These are phyloP conservation scores for Malurus splendens DNA, from an alignment of 2,797 vertebrate genomes.

Conservation along the genomic window DNA sequence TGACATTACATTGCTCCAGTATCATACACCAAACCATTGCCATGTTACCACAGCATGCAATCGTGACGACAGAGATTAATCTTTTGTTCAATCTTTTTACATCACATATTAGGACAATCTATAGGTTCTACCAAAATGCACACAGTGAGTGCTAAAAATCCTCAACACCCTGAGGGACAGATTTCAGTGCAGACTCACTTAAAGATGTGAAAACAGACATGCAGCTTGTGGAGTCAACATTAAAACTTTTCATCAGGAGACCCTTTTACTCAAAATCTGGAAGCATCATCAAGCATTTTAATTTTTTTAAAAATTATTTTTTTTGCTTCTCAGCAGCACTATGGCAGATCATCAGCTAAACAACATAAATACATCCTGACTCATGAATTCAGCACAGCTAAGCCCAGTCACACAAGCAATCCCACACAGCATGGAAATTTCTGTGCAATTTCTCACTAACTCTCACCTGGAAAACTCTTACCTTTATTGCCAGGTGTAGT, in stretches of 20 bases:
- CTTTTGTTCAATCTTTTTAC: not conserved
- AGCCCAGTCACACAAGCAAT: not conserved
- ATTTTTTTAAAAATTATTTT: not conserved
- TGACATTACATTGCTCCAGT: not conserved
- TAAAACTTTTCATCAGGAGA: not conserved
- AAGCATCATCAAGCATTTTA: not conserved
- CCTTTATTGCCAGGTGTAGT: not conserved
- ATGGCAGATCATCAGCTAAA: not conserved
- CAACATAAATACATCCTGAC: not conserved
- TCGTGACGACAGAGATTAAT: not conserved
- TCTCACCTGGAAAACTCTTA: not conserved
- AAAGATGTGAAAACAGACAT: not conserved
- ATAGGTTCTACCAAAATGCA: not conserved
- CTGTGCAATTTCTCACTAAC: not conserved
- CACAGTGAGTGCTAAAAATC: not conserved
- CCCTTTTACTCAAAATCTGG: not conserved
- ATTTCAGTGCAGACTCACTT: not conserved
- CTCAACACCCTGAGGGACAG: not conserved
- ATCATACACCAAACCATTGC: not conserved
- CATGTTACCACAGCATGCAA: not conserved
- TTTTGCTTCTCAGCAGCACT: not conserved
- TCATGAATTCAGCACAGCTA: not conserved
- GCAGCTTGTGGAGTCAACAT: not conserved
- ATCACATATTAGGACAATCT: not conserved
- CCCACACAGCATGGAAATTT: not conserved